phyloP scores from a whole-genome alignment of 2,888 invertebrate species.

The Autographa gamma region DNA sequence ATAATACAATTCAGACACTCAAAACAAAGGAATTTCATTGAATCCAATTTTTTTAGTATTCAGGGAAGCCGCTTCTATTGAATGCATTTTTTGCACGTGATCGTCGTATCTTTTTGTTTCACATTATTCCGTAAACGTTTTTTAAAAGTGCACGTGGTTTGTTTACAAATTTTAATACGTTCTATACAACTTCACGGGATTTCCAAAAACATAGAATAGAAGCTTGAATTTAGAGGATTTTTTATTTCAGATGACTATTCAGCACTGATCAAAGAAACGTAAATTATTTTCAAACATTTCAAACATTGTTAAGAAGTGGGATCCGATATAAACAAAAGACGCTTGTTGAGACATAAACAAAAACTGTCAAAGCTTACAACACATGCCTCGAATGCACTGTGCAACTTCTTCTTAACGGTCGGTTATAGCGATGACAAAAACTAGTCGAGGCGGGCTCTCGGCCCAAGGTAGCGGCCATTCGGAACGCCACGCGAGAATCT shows the following conservation, averaged over 20 bases:
- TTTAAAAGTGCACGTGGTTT: slow-evolving; percentile 35
- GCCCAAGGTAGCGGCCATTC: slow-evolving; percentile 59
- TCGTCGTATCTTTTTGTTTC: slow-evolving; percentile 30
- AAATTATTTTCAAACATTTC: neutral
- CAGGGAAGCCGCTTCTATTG: slow-evolving; percentile 37
- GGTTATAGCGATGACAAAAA: slow-evolving; percentile 67
- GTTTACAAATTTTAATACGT: slow-evolving; percentile 38
- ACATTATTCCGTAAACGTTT: slow-evolving; percentile 40
- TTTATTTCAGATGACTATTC: neutral
- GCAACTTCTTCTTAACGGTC: slow-evolving; percentile 63
- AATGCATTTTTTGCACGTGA: slow-evolving; percentile 49
- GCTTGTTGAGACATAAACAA: slow-evolving; percentile 1
- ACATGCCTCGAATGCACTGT: slow-evolving; percentile 60
- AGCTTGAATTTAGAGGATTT: neutral
- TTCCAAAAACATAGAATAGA: slow-evolving; percentile 6
- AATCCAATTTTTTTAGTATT: slow-evolving; percentile 45
- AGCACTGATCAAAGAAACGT: neutral
- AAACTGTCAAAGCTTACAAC: slow-evolving; percentile 31
- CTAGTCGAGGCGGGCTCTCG: slow-evolving; percentile 61
- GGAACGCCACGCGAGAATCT: slow-evolving; percentile 60
- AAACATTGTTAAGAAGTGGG: neutral
- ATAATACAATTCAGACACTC: slow-evolving; percentile 22
- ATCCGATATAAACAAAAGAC: neutral
- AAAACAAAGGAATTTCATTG: slow-evolving; percentile 45
- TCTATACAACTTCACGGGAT: slow-evolving; percentile 15